Base-by-base conservation (phyloP, 2,888 invertebrate species). In the Bursaphelenchus okinawaensis region DNA sequence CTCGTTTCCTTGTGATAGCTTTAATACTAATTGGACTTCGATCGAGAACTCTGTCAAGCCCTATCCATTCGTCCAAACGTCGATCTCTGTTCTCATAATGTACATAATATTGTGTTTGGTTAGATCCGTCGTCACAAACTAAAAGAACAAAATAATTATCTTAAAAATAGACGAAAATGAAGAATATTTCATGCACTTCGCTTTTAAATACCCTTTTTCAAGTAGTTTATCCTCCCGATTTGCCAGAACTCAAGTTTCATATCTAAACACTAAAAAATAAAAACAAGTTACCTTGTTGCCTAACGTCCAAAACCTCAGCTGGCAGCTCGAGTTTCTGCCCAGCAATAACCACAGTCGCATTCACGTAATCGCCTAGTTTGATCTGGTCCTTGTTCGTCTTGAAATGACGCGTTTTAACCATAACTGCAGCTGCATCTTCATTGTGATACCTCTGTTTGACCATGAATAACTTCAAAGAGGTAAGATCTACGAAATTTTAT, bases 21-120 rank as follows among this genome's bases (percentile, higher is more conserved):
- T 40, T 31, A 1, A 50, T 40, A 3, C 54, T 20, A 4, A 24
- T 20, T 12, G 54, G 51, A 9, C 40, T 23, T 8, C 51, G 31
- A 19, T 74, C 56, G 27, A 68, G 23, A 68, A 72, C 74, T n/a
- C 70, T 62, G 24, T 65, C 56, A 28, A 68, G 63, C 40, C 74
- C 71, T 24, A 81, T 66, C 80, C 80, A 80, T 65, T 80, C 79
- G 61, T 80, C 80, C 55, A 77, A 63, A 22, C 80, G 65, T 4
- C 80, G 70, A 69, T 80, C 80, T 55, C 70, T 60, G n/a, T 67
- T 66, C 16, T 69, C 68, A 65, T 79, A 80, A 62, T 80, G 80
- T 16, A 80, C 75, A 58, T 80, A 80, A 62, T 72, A 81, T 58
- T 65, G 51, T 0, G 57, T 59, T 19, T 70, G 40, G 12, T n/a